These are phyloP conservation scores for Trichonephila clavata DNA, from an alignment of 1,140 invertebrate species.

Conservation along the genomic window DNA sequence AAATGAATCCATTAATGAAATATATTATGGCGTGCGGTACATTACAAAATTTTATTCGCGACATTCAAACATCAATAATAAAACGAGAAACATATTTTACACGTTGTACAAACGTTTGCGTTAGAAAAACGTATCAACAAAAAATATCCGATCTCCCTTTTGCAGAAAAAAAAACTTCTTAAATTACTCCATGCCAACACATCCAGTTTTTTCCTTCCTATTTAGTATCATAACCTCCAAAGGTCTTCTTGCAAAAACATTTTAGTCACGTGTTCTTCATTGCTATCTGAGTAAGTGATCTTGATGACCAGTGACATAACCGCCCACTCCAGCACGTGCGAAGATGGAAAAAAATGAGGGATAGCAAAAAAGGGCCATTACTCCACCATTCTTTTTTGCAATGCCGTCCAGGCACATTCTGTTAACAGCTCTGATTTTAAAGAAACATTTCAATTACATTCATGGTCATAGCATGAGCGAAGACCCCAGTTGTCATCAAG, in stretches of 20 bases:
- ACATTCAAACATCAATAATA: no score
- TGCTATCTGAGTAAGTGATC: constrained; percentile 27
- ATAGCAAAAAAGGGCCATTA: neutral
- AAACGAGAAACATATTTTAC: no score
- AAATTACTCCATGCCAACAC: no score
- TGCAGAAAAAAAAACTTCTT: no score
- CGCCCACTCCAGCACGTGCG: constrained; percentile 20
- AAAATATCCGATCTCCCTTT: no score
- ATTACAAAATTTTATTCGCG: no score
- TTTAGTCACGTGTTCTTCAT: neutral
- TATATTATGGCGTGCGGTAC: no score
- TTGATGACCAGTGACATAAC: constrained; percentile 6
- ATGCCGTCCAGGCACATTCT: neutral
- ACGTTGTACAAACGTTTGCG: no score
- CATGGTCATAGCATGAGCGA: neutral
- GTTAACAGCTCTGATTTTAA: constrained; percentile 24
- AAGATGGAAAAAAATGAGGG: neutral
- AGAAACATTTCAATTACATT: constrained; percentile 28
- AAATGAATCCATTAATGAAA: no score
- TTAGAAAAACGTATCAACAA: no score
- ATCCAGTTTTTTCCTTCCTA: no score
- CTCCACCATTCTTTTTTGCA: neutral
- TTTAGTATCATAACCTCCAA: neutral
- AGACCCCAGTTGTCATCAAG: neutral
- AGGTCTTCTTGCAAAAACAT: neutral